A percentile compares a stretch with the other conserved stretches of the same genome.
phyloP scores from a whole-genome alignment of 2,888 invertebrate species.

The Hartigia nigra region DNA sequence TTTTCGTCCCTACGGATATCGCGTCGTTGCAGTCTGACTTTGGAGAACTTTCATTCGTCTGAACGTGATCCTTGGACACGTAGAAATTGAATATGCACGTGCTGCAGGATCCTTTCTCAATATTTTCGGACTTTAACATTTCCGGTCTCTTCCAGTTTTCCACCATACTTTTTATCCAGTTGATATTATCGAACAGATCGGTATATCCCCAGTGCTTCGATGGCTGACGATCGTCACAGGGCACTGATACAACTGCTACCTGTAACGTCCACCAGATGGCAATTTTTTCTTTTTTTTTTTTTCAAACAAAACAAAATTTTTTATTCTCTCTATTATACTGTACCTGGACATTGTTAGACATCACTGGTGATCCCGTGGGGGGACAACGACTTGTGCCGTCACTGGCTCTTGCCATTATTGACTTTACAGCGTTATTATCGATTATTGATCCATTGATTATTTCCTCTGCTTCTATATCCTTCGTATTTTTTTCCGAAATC shows the following conservation, averaged over 20 bases:
- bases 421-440: neutral
- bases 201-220: conserved; percentile 35
- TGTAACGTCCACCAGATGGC: conserved; percentile 12
- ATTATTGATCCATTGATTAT: conserved; percentile 9
- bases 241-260: conserved; percentile 34
- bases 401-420: conserved; percentile 25
- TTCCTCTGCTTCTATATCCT: neutral
- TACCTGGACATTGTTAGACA: conserved; percentile 41
- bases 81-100: conserved; percentile 44
- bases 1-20: neutral
- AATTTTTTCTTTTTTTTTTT: conserved; percentile 6
- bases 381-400: conserved; percentile 34
- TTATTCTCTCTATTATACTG: neutral
- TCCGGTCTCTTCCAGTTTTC: conserved; percentile 25
- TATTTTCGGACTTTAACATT: neutral
- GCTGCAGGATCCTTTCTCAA: conserved; percentile 14
- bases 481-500: neutral
- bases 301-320: neutral
- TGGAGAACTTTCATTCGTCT: neutral
- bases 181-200: conserved; percentile 34
- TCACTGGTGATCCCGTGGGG: conserved; percentile 38
- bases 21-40: neutral
- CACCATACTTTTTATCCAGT: conserved; percentile 34
- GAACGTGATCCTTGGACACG: conserved; percentile 19
- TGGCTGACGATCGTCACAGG: conserved; percentile 44